Base-by-base conservation (phyloP, 1,140 invertebrate genomes). In the Drosophila trapezifrons region DNA sequence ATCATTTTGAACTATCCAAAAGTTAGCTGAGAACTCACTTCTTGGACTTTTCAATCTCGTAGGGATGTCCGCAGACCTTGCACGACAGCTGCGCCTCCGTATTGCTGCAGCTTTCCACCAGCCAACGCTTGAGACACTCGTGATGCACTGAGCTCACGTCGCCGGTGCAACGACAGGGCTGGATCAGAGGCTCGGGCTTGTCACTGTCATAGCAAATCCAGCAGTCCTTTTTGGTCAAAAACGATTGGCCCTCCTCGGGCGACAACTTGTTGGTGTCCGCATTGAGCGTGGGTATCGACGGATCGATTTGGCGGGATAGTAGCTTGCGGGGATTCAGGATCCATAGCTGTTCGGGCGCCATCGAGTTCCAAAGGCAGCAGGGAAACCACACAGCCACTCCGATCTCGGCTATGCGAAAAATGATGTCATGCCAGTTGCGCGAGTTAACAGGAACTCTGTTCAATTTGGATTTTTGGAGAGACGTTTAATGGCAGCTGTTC, bases 361-460 rank as follows among this genome's bases (percentile, higher is more conserved):
- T 97, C 80, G 96, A 98, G 93, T 98, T 98, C 98, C 98, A 98
- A 27, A 98, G 93, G 15, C 97, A 96, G 93, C 97, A 98, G 3
- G 97, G 97, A 93, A 98, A 98, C 97, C 98, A 98, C 72, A 98
- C 91, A 65, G 96, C 96, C 51, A 98, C 97, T n/a, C 97, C 97
- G 76, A 98, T 96, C 94, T 98, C 98, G 52, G 97, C 96, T 43
- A 98, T 94, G 20, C 97, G 95, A 92, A 98, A 98, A 63, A 98
- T 94, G 69, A 98, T 94, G 92, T 98, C 97, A 92, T 98, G 96
- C 94, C 96, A 97, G 93, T 98, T 98, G 76, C 97, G 95, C 18
- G 96, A 97, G 63, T 96, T 94, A 9, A 98, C 94, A 32, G 97
- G 97, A 52, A 98, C 96, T 90, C 96, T 97, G 13, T n/a, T 38